Conservation (phyloP, 2,888 invertebrate species). For the Drosophila atripex region DNA sequence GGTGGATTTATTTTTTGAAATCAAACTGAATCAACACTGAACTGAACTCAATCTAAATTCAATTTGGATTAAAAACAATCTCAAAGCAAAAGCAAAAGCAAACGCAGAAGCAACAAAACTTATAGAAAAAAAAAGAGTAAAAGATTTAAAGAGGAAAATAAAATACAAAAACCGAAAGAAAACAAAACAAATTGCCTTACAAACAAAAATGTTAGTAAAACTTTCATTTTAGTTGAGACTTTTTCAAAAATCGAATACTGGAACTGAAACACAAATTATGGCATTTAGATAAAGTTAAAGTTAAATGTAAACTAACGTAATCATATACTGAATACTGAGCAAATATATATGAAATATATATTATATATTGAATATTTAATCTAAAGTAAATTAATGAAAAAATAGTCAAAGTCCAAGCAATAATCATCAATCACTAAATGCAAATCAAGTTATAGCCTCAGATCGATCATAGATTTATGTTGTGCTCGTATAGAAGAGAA, state of each 20-base stretch:
- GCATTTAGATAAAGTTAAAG: constrained; percentile 55
- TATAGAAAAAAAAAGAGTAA: constrained; percentile 21
- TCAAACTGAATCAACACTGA: constrained; percentile 47
- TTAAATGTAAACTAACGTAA: constrained; percentile 45
- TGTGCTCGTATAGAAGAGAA: constrained; percentile 31
- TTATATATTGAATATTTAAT: constrained; percentile 22
- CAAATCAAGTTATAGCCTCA: constrained; percentile 40
- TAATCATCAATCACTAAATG: constrained; percentile 36
- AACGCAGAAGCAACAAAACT: constrained; percentile 20
- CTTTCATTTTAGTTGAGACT: constrained; percentile 62
- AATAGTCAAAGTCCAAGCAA: constrained; percentile 49
- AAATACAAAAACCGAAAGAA: constrained; percentile 20
- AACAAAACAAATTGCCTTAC: constrained; percentile 71
- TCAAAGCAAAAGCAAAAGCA: constrained; percentile 44
- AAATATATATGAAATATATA: constrained; percentile 19
- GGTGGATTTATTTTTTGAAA: constrained; percentile 57
- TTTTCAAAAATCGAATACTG: constrained; percentile 39
- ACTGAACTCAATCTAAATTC: constrained; percentile 75
- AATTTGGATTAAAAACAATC: constrained; percentile 76
- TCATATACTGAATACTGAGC: constrained; percentile 7
- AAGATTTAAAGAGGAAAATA: constrained; percentile 12
- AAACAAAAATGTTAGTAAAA: constrained; percentile 77
- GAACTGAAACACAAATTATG: constrained; percentile 48
- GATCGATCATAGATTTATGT: constrained; percentile 29
- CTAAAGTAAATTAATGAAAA: constrained; percentile 20